Base-by-base conservation (phyloP, 2,113 vertebrate species). In the Pelobates fuscus region DNA sequence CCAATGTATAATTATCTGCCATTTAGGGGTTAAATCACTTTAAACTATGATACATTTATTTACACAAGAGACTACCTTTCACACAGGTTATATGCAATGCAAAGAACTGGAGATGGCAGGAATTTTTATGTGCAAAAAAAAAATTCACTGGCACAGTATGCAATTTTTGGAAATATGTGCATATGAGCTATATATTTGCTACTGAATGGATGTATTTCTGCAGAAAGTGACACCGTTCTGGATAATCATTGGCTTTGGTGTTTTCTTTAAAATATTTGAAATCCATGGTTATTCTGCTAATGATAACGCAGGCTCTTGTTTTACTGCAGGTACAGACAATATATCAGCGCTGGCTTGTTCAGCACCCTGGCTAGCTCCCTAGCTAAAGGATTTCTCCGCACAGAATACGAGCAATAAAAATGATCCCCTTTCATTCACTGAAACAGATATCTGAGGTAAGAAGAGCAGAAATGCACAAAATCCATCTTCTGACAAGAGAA, bases 291-390 rank as follows among this genome's bases (percentile, higher is more conserved):
- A 49, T 49, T 49, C 44, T 17, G 44, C 44, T 49, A 49, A 49
- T 49, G 44, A 49, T 49, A 18, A 49, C 12, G 44, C 15, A 49
- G 17, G 15, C 44, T 49, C 44, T 49, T 49, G 44, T 49, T 49
- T 49, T 49, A 49, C 44, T 49, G 3, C 17, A 49, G 44, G 44
- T 49, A 49, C 44, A 49, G 44, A 49, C 12, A 49, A 49, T 49
- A 49, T 49, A 49, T 49, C 44, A 57, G 20, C 23, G 1, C 15
- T 60, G 23, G 3, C 26, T 30, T 27, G 14, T 62, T 62, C 23
- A 32, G 27, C 26, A 60, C 58, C 58, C 26, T 32, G 27, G 59
- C 20, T 23, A 59, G 57, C 57, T 59, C 57, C 24, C 20, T 37
- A 17, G 4, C 44, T 2, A 18, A 49, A 11, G 15, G 2, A 18